Base-by-base conservation (phyloP, 2,888 invertebrate species). In the Drosophila parthenogenetica region DNA sequence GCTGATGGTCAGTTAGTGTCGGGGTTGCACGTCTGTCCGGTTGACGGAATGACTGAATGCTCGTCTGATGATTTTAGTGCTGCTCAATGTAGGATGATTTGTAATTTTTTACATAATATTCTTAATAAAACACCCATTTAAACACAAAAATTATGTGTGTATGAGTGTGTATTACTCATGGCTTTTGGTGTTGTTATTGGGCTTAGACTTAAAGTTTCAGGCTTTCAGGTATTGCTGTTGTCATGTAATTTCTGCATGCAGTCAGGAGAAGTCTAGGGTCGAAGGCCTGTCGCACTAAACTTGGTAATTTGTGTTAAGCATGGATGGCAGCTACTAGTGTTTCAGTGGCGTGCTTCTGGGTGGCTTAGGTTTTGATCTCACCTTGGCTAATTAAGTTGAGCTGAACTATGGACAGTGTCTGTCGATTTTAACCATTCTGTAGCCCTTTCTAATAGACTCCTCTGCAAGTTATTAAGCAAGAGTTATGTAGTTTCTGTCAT, bases 121-220 rank as follows among this genome's bases (percentile, higher is more conserved):
- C 87, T 89, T 88, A 89, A 88, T 88, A 88, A 88, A 88, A 88
- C 84, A 86, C 79, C 77, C 87, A 89, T 87, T 88, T 84, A 87
- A 87, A 89, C 89, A 88, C 89, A 89, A 76, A 86, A 87, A 79
- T 77, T 82, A 79, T 74, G 63, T 50, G 14, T 39, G 7, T 64
- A 43, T 19, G 17, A 32, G 17, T 53, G 53, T 42, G 17, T 51
- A 39, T 48, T 29, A 32, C 66, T 69, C 63, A 43, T 48, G 69
- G 40, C 25, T 64, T 53, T 61, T 46, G 25, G 25, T 7, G 5
- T 8, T 29, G 29, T 29, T 3, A 7, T 37, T 37, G 8, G 35
- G 40, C 29, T 40, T 43, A 50, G 32, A 40, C 37, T 42, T 25
- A 32, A 35, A 11, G 22, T 42, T 49, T 57, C 37, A 22, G 50